A percentile compares a stretch with the other conserved stretches of the same genome.
Conservation (phyloP, 1,140 invertebrate species). For the Zaprionus ornatus region DNA sequence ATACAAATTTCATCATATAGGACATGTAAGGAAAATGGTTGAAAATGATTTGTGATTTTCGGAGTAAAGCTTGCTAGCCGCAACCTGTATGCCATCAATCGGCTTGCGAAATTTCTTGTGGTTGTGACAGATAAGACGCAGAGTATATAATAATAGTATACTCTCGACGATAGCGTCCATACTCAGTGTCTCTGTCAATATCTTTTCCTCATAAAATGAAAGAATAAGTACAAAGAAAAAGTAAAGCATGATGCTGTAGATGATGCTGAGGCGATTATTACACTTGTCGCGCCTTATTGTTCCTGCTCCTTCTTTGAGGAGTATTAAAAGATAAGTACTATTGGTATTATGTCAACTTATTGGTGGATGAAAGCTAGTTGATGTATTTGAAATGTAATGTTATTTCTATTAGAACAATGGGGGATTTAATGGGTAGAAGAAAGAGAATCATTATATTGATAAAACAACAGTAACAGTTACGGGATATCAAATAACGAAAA, state of each 20-base stretch:
- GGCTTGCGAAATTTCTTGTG: too few relatives aligned
- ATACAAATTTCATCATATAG: not conserved
- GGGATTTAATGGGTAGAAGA: constrained; percentile 24
- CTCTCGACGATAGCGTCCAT: not conserved
- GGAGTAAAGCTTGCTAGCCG: too few relatives aligned
- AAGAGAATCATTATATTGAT: not conserved
- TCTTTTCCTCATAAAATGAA: not conserved
- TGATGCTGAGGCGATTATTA: constrained; percentile 45
- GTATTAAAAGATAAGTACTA: constrained; percentile 2
- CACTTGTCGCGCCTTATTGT: constrained; percentile 53
- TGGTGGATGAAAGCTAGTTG: constrained; percentile 13
- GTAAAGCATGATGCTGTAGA: too few relatives aligned
- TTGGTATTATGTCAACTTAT: constrained; percentile 37
- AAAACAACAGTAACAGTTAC: too few relatives aligned
- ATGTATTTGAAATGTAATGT: constrained; percentile 34
- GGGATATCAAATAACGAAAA: too few relatives aligned
- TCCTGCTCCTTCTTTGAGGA: not conserved
- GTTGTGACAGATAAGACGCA: not conserved
- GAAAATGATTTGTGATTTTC: too few relatives aligned
- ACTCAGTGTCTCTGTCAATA: not conserved
- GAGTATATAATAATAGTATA: not conserved
- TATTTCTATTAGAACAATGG: not conserved
- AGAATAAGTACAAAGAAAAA: not conserved
- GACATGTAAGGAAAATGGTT: too few relatives aligned
- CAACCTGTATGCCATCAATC: too few relatives aligned